These are phyloP conservation scores for Empidonax alnorum DNA, from an alignment of 2,113 vertebrate species.

Conservation along the genomic window DNA sequence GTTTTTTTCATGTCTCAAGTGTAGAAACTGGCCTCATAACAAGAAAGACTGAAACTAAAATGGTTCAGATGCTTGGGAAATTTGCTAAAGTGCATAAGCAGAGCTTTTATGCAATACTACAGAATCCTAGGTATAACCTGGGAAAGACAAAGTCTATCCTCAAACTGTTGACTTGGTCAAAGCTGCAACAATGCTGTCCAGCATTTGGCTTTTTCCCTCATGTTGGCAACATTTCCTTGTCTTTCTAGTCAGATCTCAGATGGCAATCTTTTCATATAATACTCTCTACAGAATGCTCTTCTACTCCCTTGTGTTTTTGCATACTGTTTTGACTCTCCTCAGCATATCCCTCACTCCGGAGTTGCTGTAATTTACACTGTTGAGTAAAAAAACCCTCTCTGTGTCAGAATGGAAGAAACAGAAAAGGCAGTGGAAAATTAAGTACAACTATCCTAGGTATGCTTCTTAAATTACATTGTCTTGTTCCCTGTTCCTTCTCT, in stretches of 20 bases:
- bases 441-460: not conserved
- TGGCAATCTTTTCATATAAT: not conserved
- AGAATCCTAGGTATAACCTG: not conserved
- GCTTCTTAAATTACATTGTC: not conserved
- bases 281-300: not conserved
- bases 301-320: not conserved
- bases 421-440: not conserved
- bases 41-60: not conserved
- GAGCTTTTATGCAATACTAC: not conserved
- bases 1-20: not conserved
- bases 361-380: not conserved
- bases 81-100: not conserved
- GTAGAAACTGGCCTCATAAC: not conserved
- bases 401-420: not conserved
- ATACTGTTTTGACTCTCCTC: not conserved
- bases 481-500: not conserved
- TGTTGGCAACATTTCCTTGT: not conserved
- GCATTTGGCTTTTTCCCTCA: not conserved
- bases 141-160: not conserved
- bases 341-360: not conserved
- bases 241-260: not conserved
- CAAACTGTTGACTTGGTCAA: not conserved
- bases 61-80: not conserved
- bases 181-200: not conserved
- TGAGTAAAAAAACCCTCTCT: not conserved